Conservation (phyloP, 1,140 invertebrate species). For the Drosophila melanogaster region DNA sequence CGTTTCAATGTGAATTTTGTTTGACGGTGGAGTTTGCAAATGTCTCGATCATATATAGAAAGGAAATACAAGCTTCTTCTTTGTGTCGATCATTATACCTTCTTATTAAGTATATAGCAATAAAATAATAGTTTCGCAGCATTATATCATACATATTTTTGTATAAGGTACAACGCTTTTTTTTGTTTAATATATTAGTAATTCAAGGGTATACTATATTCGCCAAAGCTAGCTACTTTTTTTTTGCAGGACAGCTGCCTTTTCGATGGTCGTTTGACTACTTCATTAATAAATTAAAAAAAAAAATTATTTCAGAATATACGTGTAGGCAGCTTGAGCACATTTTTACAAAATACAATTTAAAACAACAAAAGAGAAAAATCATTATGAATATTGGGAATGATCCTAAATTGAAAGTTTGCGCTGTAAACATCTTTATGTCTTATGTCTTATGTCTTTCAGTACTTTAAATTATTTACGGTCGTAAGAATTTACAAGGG, state of each 20-base stretch:
- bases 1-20: constrained; percentile 6
- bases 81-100: no score
- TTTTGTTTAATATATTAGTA: no score
- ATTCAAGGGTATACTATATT: no score
- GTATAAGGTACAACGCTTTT: no score
- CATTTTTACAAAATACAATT: constrained; percentile 75
- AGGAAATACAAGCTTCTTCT: no score
- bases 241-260: constrained; percentile 25
- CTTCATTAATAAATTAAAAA: constrained; percentile 80
- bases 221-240: no score
- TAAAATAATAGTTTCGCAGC: no score
- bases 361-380: constrained; percentile 45
- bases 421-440: no score
- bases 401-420: constrained; percentile 10
- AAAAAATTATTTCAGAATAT: constrained; percentile 66
- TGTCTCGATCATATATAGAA: no score
- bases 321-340: constrained; percentile 68
- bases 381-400: constrained; percentile 44
- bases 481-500: no score
- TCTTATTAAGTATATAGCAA: no score
- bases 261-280: constrained; percentile 26
- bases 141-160: no score
- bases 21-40: constrained; percentile 55
- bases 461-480: not conserved
- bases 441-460: constrained; percentile 15